These are phyloP conservation scores for Acleris emargana DNA, from an alignment of 2,888 invertebrate species.

Conservation along the genomic window DNA sequence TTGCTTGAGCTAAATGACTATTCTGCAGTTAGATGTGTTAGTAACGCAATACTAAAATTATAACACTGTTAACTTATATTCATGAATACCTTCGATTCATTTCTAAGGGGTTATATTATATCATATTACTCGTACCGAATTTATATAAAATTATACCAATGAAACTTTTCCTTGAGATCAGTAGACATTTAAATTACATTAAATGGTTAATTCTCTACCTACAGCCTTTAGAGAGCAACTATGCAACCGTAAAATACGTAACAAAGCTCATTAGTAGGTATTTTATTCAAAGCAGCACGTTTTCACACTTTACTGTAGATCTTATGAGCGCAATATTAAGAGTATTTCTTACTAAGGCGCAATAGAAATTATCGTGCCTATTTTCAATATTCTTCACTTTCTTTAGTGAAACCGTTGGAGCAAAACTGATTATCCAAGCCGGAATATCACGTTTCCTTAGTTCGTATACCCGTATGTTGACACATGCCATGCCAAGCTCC, in stretches of 20 bases:
- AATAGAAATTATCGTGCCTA: slow-evolving; percentile 37
- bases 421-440: slow-evolving; percentile 59
- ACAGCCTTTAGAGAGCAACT: neutral
- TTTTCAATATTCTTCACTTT: slow-evolving; percentile 57
- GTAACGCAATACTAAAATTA: too few species aligned
- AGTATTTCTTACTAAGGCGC: slow-evolving; percentile 34
- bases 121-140: too few species aligned
- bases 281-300: neutral
- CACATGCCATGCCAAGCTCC: slow-evolving; percentile 49
- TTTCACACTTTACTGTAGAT: slow-evolving; percentile 13
- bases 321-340: slow-evolving; percentile 4
- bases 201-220: neutral
- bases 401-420: slow-evolving; percentile 67
- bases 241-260: neutral
- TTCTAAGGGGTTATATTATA: too few species aligned
- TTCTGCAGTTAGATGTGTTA: too few species aligned
- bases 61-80: too few species aligned
- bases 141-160: neutral
- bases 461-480: slow-evolving; percentile 40
- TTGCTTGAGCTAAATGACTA: too few species aligned
- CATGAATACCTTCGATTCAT: too few species aligned
- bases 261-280: neutral
- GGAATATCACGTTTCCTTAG: slow-evolving; percentile 55
- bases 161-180: neutral
- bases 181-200: neutral